phyloP scores from a whole-genome alignment of 2,797 vertebrate genomes.

The Corythornis leucogaster region DNA sequence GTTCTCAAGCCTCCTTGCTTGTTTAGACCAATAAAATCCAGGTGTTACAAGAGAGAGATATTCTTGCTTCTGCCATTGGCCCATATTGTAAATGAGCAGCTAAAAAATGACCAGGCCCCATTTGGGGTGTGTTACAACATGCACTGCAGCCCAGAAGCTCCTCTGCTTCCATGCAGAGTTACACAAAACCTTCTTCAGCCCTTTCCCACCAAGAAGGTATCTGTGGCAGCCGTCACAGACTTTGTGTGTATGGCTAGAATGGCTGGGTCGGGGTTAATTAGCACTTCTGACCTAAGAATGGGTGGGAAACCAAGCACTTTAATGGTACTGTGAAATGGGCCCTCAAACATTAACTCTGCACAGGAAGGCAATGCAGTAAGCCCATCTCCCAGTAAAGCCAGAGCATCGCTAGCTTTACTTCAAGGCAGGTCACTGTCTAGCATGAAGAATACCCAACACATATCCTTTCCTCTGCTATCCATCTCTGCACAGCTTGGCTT shows the following conservation, averaged over 20 bases:
- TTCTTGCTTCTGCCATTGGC: background rate
- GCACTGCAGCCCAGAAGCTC: background rate
- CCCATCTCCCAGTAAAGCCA: background rate
- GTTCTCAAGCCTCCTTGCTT: background rate
- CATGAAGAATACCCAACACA: background rate
- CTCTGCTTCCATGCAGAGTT: background rate
- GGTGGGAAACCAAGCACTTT: background rate
- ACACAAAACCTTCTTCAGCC: background rate
- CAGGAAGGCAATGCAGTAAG: background rate
- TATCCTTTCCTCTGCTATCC: background rate
- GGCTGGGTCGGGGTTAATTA: background rate
- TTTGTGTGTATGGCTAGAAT: rapidly evolving
- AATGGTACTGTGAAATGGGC: background rate
- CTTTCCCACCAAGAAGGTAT: rapidly evolving
- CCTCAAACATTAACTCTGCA: rapidly evolving
- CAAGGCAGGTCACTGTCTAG: background rate
- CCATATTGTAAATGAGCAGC: background rate
- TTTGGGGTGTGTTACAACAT: background rate
- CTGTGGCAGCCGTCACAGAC: rapidly evolving
- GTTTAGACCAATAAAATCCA: background rate
- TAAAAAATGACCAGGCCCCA: background rate
- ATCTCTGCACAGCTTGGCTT: background rate
- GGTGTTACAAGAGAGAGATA: background rate
- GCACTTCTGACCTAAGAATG: background rate
- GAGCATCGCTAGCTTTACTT: background rate